These are phyloP conservation scores for Conus canariensis DNA, from an alignment of 2,888 invertebrate genomes.

Conservation along the genomic window DNA sequence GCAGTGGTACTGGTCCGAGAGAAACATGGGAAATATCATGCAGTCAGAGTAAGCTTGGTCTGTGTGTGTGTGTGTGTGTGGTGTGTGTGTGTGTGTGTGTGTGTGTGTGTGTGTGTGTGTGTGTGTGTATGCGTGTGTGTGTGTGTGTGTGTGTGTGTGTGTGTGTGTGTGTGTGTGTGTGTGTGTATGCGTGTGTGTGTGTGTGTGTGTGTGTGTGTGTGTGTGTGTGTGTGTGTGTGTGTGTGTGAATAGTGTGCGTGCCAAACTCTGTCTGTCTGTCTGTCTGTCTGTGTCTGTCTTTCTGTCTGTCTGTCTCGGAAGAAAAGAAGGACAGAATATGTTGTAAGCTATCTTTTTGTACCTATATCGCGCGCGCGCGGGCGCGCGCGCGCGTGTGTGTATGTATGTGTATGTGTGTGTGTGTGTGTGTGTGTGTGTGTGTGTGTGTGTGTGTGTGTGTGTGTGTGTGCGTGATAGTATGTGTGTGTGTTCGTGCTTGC, in stretches of 20 bases:
- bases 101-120: neutral
- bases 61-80: neutral
- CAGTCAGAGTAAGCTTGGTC: constrained; percentile 84
- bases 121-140: neutral
- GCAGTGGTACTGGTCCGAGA: constrained; percentile 92
- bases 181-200: neutral
- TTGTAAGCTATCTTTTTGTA: too few relatives aligned
- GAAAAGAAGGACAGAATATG: too few relatives aligned
- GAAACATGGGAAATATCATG: constrained; percentile 91
- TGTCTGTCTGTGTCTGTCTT: neutral
- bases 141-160: neutral
- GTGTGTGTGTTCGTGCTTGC: neutral
- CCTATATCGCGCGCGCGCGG: too few relatives aligned
- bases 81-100: neutral
- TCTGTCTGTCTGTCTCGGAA: neutral
- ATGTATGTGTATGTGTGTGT: too few relatives aligned
- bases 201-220: neutral
- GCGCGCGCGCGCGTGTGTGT: too few relatives aligned
- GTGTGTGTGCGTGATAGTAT: neutral
- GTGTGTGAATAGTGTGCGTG: neutral
- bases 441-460: neutral
- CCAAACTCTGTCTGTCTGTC: neutral
- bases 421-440: neutral
- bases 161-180: neutral
- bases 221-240: neutral